A percentile compares a stretch with the other conserved stretches of the same genome.
Conservation (phyloP, 2,888 invertebrate species). For the Diaprepes abbreviatus region DNA sequence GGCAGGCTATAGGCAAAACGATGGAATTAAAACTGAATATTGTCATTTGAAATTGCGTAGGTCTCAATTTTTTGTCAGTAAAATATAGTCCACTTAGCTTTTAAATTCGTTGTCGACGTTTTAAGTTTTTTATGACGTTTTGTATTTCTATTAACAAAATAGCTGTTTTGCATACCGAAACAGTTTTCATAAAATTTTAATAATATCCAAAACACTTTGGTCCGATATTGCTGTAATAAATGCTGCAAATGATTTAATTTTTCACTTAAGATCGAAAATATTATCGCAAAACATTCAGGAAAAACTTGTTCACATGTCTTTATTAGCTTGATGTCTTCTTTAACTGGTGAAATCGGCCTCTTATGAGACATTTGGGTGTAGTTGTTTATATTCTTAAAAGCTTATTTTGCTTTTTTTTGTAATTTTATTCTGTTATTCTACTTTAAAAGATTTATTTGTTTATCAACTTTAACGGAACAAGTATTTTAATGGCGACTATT, state of each 20-base stretch:
- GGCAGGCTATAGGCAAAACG: no score
- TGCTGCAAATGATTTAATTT: constrained; percentile 11
- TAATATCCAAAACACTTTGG: constrained; percentile 2
- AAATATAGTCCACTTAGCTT: no score
- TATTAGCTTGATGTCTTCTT: constrained; percentile 31
- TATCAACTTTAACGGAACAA: no score
- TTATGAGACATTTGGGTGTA: constrained; percentile 28
- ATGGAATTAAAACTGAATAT: no score
- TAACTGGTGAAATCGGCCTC: constrained; percentile 1
- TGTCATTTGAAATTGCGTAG: no score
- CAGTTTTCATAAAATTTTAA: neutral
- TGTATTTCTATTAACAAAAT: neutral
- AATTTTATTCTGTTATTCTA: neutral
- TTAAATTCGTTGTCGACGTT: no score
- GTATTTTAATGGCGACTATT: no score
- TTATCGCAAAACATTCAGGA: constrained; percentile 28
- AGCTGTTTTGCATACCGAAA: neutral
- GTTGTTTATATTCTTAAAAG: constrained; percentile 28
- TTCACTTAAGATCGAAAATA: constrained; percentile 12
- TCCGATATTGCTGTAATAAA: neutral
- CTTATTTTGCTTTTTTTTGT: constrained; percentile 1
- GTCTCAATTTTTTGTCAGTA: no score
- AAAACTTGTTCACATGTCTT: constrained; percentile 35
- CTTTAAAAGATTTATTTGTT: no score
- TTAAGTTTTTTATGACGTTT: no score